A percentile compares a stretch with the other conserved stretches of the same genome.
Evolutionary conservation across 2,113 vertebrate genomes (phyloP).

Genomic region (Strix uralensis): DNA sequence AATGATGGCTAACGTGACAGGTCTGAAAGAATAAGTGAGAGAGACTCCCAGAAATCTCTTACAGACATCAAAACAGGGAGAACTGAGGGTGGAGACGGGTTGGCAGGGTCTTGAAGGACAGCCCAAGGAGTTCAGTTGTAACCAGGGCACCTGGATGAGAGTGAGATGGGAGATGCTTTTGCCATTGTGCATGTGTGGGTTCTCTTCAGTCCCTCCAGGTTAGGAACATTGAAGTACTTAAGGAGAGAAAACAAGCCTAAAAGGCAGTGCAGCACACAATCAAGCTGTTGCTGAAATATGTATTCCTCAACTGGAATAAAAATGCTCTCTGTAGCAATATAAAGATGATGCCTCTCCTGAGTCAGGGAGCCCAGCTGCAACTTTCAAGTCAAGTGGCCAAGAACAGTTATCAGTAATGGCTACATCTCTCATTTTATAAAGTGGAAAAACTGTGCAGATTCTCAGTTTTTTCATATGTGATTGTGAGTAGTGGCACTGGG

Average conservation of each 20-base stretch:
- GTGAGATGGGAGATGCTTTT: neutral
- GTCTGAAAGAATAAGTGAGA: neutral
- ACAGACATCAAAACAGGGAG: neutral
- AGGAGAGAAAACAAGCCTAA: neutral
- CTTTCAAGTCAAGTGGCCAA: neutral
- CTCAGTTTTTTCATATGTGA: rapidly evolving
- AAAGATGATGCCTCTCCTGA: neutral
- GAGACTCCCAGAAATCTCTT: neutral
- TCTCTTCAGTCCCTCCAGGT: neutral
- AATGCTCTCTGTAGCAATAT: neutral
- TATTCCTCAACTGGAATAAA: neutral
- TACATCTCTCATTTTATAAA: rapidly evolving
- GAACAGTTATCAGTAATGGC: neutral
- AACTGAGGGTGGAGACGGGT: neutral
- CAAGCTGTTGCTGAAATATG: neutral
- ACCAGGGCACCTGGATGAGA: neutral
- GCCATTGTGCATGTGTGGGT: rapidly evolving
- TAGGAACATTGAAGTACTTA: rapidly evolving
- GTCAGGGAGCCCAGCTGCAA: neutral
- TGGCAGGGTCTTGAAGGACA: neutral
- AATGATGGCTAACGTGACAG: neutral
- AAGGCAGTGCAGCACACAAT: neutral
- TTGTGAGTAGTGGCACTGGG: rapidly evolving
- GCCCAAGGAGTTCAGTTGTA: neutral
- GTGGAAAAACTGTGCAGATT: neutral